Conservation (phyloP, 1,140 invertebrate genomes). For the Drosophila mojavensis region DNA sequence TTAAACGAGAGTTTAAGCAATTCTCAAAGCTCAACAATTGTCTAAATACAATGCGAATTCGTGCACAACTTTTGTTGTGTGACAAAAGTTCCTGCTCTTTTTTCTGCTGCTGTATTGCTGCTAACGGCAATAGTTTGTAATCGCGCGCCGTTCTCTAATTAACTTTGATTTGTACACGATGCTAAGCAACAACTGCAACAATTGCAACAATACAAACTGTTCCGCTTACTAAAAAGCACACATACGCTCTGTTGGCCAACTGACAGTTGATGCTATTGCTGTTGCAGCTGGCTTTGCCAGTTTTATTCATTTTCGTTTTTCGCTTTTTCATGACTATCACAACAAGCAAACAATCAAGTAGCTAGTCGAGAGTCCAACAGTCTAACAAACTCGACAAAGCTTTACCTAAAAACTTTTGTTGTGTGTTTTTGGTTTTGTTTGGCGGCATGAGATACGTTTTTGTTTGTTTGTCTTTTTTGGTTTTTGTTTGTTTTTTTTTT, state of each 20-base stretch:
- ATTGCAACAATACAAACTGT: conserved; percentile 10
- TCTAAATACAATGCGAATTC: conserved; percentile 6
- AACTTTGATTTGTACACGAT: conserved; percentile 44
- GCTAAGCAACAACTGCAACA: conserved; percentile 8
- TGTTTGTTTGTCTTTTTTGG: conserved; percentile 21
- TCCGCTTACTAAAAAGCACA: conserved; percentile 6
- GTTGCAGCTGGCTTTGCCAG: conserved; percentile 4
- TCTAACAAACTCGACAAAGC: conserved; percentile 50
- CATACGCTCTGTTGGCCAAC: conserved; percentile 9
- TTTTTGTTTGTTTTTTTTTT: conserved; percentile 35
- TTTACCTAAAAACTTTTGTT: conserved; percentile 54
- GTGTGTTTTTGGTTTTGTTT: conserved; percentile 23
- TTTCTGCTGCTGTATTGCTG: not conserved
- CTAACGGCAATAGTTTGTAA: conserved; percentile 15
- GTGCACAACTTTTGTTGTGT: conserved; percentile 14
- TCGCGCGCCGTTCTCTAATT: conserved; percentile 29
- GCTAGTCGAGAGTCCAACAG: conserved; percentile 23
- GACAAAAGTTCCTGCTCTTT: not conserved
- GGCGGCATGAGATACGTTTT: conserved; percentile 68
- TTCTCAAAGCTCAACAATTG: conserved; percentile 10
- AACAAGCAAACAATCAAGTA: conserved; percentile 64
- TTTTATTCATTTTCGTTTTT: conserved; percentile 23
- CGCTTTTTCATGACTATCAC: conserved; percentile 47
- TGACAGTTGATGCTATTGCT: conserved; percentile 28
- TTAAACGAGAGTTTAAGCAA: conserved; percentile 17